A percentile compares a stretch with the other conserved stretches of the same genome.
These are phyloP conservation scores for Tympanoctomys barrerae DNA, from an alignment of 2,797 vertebrate species.

Conservation along the genomic window DNA sequence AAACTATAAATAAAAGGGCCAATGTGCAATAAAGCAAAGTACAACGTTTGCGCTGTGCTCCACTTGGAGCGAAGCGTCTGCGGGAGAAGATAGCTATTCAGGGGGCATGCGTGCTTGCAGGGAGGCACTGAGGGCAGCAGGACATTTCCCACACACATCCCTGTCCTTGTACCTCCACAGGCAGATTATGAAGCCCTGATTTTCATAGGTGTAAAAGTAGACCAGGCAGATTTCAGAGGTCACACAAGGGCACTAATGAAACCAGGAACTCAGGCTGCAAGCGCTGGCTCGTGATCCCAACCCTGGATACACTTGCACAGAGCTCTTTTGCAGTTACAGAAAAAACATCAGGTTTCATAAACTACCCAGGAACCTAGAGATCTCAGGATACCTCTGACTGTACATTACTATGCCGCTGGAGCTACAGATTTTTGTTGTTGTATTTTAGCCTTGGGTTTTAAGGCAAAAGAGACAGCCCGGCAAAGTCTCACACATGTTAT, in stretches of 20 bases:
- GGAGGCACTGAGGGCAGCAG: too few species aligned
- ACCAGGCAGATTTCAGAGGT: slow-evolving; percentile 3
- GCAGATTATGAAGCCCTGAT: neutral
- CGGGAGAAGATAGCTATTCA: neutral
- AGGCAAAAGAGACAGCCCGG: slow-evolving; percentile 68
- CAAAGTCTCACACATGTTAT: slow-evolving; percentile 64
- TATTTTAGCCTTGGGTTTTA: slow-evolving; percentile 51
- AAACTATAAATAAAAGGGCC: neutral
- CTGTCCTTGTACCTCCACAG: neutral
- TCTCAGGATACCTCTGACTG: neutral
- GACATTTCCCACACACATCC: neutral
- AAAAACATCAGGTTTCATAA: neutral
- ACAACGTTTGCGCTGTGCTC: neutral
- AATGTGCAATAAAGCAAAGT: neutral
- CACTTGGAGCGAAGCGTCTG: neutral
- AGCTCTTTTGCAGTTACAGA: neutral
- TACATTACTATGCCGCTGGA: neutral
- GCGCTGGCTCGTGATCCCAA: neutral
- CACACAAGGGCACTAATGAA: neutral
- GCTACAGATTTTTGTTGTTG: neutral
- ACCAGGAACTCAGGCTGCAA: too few species aligned
- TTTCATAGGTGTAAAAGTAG: neutral
- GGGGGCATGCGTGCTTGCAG: rapidly evolving
- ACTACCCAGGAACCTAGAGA: neutral
- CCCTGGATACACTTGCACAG: neutral